These are phyloP conservation scores for Chloropsis cyanopogon DNA, from an alignment of 2,113 vertebrate species.

Conservation along the genomic window DNA sequence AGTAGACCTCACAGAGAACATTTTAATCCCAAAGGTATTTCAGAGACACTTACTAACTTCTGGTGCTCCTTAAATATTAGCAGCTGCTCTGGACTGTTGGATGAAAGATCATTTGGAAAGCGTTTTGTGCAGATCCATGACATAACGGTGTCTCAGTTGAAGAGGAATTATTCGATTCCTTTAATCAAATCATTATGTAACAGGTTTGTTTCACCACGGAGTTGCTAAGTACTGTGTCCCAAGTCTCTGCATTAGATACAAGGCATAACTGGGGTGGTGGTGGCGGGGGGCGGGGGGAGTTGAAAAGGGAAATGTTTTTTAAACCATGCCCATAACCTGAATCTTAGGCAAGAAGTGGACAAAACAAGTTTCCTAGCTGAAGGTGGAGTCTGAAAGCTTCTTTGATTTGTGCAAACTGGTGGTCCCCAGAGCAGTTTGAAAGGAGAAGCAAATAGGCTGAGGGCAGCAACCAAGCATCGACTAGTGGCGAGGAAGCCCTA, in stretches of 20 bases:
- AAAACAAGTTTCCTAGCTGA: neutral
- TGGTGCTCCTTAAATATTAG: conserved; percentile 39
- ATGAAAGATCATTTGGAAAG: neutral
- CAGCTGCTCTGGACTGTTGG: conserved; percentile 17
- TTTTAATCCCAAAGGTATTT: conserved; percentile 21
- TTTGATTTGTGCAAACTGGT: neutral
- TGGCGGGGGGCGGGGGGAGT: too few species aligned
- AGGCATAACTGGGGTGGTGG: neutral
- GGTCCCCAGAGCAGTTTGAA: neutral
- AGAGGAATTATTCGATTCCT: neutral
- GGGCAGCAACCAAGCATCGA: neutral
- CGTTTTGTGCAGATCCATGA: conserved; percentile 7
- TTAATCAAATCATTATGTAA: conserved; percentile 27
- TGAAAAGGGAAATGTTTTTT: neutral
- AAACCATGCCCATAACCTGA: neutral
- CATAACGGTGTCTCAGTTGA: neutral
- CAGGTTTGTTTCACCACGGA: neutral
- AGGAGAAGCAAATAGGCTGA: neutral
- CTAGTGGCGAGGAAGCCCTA: neutral
- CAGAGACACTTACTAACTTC: conserved; percentile 32
- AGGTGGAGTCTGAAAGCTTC: neutral
- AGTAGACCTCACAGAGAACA: neutral
- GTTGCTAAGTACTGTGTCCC: neutral
- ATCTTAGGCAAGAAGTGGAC: neutral
- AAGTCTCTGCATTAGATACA: neutral